Base-by-base conservation (phyloP, 1,140 invertebrate genomes). In the Zeugodacus cucurbitae region DNA sequence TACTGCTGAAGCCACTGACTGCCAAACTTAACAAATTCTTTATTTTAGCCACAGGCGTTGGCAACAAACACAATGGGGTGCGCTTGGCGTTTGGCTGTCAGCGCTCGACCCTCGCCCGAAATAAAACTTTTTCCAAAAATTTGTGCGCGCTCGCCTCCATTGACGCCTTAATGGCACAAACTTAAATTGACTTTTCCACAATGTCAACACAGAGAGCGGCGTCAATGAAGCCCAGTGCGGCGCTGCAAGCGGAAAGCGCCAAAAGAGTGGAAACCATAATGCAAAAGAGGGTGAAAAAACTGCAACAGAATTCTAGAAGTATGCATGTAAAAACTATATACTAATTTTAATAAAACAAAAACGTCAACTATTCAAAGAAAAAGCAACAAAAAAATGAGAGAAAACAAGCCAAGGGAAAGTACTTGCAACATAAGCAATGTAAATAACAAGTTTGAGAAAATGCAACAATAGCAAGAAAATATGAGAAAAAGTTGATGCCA, bases 401-500 rank as follows among this genome's bases (percentile, higher is more conserved):
- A 34, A 37, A 54, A 11, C 48, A 54, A 54, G 48, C 14, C 14
- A 20, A 54, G 48, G 48, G 48, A 54, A 54, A 20, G 48, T 20
- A 20, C 48, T 54, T 20, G 48, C 48, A 54, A 34, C n/a, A 57
- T 44, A 86, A 57, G 67, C 17, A 70, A 70, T 34, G 41, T 62
- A 41, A 87, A 87, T 37, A 87, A 87, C 34, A 67, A 67, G 29
- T 91, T 90, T n/a, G 90, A 88, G 88, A 90, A 91, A 91, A 87
- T 90, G 87, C 88, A 59, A 26, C 62, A 88, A 57, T 26, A 54
- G 26, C 86, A 86, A n/a, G 37, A 87, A 62, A 62, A 62, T 62
- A 87, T 87, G 87, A 64, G 26, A 87, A 88, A 92, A 92, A 92
- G 89, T 92, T 92, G 89, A 87, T 92, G 90, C 91, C 91, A 92